phyloP scores from a whole-genome alignment of 1,140 invertebrate species.

The Drosophila suzukii region DNA sequence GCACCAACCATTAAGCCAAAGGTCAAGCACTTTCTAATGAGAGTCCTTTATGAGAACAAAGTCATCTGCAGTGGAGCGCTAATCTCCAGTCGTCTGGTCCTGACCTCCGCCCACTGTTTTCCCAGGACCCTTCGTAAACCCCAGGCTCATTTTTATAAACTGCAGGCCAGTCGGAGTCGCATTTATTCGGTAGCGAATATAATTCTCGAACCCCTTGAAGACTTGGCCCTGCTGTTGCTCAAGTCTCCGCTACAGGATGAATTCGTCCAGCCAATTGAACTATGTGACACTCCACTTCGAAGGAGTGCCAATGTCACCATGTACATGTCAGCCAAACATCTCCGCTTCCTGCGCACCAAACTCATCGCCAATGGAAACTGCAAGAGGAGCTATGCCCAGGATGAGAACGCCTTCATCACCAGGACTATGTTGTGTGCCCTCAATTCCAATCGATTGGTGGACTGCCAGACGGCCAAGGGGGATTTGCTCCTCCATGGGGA shows the following conservation, averaged over 20 bases:
- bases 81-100: constrained; percentile 35
- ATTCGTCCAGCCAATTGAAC: constrained; percentile 12
- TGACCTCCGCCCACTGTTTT: constrained; percentile 50
- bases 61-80: constrained; percentile 31
- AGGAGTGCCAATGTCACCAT: constrained; percentile 34
- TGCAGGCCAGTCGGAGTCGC: constrained; percentile 17
- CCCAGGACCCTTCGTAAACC: not conserved
- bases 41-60: constrained; percentile 4
- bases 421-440: constrained; percentile 44
- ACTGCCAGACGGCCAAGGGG: constrained; percentile 41
- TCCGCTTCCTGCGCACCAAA: constrained; percentile 43
- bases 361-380: constrained; percentile 37
- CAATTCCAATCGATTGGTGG: constrained; percentile 31
- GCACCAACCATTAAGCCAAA: constrained; percentile 8
- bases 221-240: constrained; percentile 38
- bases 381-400: constrained; percentile 39
- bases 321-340: constrained; percentile 26
- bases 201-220: not conserved
- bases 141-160: not conserved
- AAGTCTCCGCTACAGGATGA: not conserved
- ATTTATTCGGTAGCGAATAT: constrained; percentile 18
- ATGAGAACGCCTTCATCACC: constrained; percentile 39
- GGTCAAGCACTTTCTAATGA: constrained; percentile 24
- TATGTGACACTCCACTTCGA: constrained; percentile 20
- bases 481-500: constrained; percentile 35